phyloP scores from a whole-genome alignment of 2,888 invertebrate genomes.

The Schizotus pectinicornis region DNA sequence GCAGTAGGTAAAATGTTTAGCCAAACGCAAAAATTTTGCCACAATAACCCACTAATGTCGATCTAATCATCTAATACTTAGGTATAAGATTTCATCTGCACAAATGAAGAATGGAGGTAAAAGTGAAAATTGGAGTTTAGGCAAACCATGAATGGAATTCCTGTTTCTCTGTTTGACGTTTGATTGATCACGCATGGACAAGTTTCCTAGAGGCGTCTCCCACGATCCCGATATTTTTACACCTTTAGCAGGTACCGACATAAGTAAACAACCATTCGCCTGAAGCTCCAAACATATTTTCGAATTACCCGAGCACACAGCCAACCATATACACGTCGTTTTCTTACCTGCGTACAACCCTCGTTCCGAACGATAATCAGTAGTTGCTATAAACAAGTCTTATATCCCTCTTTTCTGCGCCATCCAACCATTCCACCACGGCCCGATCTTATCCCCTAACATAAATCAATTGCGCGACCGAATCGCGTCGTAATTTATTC shows the following conservation, averaged over 20 bases:
- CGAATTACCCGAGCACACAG: conserved; percentile 15
- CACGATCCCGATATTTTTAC: conserved; percentile 10
- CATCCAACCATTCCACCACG: conserved; percentile 22
- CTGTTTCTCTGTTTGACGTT: neutral
- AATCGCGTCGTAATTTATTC: neutral
- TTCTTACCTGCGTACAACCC: conserved; percentile 28
- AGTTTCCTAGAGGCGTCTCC: neutral
- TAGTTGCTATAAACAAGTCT: conserved; percentile 32
- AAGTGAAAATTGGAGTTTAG: no score
- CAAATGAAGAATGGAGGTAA: no score
- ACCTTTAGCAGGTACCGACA: conserved; percentile 20
- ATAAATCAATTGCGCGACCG: neutral
- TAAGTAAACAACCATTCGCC: neutral
- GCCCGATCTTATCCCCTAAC: neutral
- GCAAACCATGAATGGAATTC: neutral
- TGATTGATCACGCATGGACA: neutral
- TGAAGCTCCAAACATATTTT: conserved; percentile 14
- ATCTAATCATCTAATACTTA: no score
- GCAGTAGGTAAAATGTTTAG: neutral
- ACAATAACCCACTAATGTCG: no score
- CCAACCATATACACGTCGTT: conserved; percentile 16
- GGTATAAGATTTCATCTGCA: no score
- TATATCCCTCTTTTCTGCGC: conserved; percentile 13
- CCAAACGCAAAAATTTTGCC: no score
- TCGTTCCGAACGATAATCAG: conserved; percentile 30